phyloP scores from a whole-genome alignment of 35 echinoderm and acorn worm genomes.

The Antedon bifida region DNA sequence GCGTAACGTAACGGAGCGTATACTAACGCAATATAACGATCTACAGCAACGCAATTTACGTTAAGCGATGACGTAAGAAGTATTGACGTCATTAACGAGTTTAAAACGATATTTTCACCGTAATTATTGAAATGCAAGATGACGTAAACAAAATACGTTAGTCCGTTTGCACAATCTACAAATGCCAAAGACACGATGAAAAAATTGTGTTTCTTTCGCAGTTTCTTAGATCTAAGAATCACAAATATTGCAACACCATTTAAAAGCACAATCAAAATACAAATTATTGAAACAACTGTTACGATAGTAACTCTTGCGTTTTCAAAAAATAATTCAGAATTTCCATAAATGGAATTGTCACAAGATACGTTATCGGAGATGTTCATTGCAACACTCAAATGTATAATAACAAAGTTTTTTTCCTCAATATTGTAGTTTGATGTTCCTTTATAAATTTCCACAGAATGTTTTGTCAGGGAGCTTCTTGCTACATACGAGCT shows the following conservation, averaged over 20 bases:
- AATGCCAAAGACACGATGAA: neutral
- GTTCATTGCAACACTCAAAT: too few species aligned
- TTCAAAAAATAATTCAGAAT: too few species aligned
- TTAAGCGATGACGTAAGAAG: neutral
- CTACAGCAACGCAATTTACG: neutral
- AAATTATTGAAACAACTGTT: too few species aligned
- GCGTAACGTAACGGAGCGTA: neutral
- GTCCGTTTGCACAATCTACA: neutral
- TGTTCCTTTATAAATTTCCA: too few species aligned
- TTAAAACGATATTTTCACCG: neutral
- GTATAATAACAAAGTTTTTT: too few species aligned
- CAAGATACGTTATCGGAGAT: too few species aligned
- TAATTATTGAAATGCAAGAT: neutral
- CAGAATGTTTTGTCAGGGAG: too few species aligned
- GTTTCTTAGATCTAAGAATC: neutral
- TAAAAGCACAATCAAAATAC: too few species aligned
- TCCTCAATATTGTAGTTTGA: too few species aligned
- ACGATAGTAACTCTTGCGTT: too few species aligned
- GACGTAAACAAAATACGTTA: neutral
- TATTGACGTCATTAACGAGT: neutral
- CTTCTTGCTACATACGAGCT: too few species aligned
- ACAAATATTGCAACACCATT: neutral
- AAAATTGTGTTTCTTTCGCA: neutral
- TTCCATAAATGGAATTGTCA: too few species aligned
- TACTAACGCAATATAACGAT: neutral